Conservation (phyloP, 2,888 invertebrate genomes). For the Lydus trimaculatus region DNA sequence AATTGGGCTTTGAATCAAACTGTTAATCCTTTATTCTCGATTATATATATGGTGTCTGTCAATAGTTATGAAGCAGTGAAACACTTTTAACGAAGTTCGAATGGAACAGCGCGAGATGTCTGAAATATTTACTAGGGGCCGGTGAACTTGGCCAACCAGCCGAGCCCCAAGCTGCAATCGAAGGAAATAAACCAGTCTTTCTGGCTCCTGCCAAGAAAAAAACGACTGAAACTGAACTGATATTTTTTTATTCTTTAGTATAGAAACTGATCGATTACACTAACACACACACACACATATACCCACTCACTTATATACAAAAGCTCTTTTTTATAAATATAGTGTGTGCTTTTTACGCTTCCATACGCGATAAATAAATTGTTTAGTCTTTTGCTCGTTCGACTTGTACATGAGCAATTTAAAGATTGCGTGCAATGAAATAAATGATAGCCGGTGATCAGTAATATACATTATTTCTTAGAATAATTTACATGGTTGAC, state of each 20-base stretch:
- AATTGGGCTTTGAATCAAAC: neutral
- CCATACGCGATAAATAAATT: conserved; percentile 33
- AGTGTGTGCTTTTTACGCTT: conserved; percentile 20
- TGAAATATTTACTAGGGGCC: conserved; percentile 58
- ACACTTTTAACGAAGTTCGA: neutral
- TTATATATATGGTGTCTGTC: conserved; percentile 37
- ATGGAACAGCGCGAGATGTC: conserved; percentile 53
- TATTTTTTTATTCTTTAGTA: conserved; percentile 44
- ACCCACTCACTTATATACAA: neutral
- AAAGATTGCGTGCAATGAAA: conserved; percentile 54
- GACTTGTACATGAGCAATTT: conserved; percentile 8
- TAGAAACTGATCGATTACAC: conserved; percentile 44
- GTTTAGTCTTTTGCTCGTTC: conserved; percentile 17
- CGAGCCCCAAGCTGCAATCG: conserved; percentile 40
- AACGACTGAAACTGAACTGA: conserved; percentile 47
- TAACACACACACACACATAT: neutral
- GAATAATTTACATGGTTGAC: conserved; percentile 56
- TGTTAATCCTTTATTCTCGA: neutral
- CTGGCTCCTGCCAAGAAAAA: conserved; percentile 52
- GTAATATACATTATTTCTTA: conserved; percentile 49
- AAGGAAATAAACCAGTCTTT: conserved; percentile 56
- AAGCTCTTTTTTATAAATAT: neutral
- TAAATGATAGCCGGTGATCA: conserved; percentile 52
- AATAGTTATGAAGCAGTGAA: conserved; percentile 2
- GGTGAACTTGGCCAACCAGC: conserved; percentile 50